Evolutionary conservation across 2,113 vertebrate species (phyloP).

Genomic region (Elgaria multicarinata): DNA sequence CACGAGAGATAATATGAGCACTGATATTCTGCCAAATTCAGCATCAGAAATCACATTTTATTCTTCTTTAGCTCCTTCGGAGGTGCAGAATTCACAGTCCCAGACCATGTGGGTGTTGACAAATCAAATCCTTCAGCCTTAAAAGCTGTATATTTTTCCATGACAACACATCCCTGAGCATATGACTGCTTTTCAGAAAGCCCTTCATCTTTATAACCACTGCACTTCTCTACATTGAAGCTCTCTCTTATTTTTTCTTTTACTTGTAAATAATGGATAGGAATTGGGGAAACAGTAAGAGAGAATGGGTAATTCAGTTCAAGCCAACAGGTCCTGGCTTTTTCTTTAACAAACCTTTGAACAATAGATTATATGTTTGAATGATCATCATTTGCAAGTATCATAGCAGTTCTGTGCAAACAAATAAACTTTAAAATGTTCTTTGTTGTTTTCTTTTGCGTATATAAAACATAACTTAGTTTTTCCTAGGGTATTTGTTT

Average conservation of each 20-base stretch:
- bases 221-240: background rate
- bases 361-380: background rate
- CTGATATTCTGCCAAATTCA: background rate
- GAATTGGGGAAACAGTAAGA: background rate
- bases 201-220: background rate
- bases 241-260: background rate
- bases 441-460: background rate
- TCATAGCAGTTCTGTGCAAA: background rate
- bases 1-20: background rate
- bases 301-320: slow-evolving; percentile 1
- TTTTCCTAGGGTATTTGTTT: background rate
- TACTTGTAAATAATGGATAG: background rate
- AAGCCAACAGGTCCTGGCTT: background rate
- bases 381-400: background rate
- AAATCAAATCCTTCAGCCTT: background rate
- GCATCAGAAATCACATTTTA: background rate
- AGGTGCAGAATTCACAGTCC: background rate
- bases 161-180: background rate
- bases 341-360: background rate
- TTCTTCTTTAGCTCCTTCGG: background rate
- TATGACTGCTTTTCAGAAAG: background rate
- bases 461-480: background rate
- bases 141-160: background rate
- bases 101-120: too few species aligned
- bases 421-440: background rate